These are phyloP conservation scores for Drosophila jambulina DNA, from an alignment of 1,140 invertebrate genomes.

Conservation along the genomic window DNA sequence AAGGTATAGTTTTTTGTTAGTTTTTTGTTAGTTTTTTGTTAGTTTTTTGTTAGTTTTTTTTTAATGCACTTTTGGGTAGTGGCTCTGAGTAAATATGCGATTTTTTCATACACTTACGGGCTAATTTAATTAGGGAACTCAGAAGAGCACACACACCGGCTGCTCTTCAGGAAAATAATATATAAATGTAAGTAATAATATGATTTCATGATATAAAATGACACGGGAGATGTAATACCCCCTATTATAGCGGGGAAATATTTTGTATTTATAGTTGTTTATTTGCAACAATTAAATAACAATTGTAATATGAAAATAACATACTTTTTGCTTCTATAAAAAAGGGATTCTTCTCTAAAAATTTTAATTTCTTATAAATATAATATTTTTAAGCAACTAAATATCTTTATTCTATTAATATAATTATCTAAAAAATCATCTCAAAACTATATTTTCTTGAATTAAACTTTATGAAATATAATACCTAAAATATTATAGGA, in stretches of 20 bases:
- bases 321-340: neutral
- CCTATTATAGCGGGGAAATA: too few species aligned
- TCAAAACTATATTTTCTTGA: neutral
- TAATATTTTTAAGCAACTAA: neutral
- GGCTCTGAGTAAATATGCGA: constrained; percentile 16
- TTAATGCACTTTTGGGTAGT: constrained; percentile 32
- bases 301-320: neutral
- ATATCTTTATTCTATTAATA: neutral
- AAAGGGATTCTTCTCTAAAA: neutral
- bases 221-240: neutral
- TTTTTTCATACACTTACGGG: neutral
- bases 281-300: neutral
- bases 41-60: constrained; percentile 39
- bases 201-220: neutral
- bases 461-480: neutral
- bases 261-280: neutral
- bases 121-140: constrained; percentile 34
- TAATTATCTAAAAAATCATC: neutral
- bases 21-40: constrained; percentile 44
- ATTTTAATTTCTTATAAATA: neutral
- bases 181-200: neutral
- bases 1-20: constrained; percentile 21
- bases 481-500: neutral
- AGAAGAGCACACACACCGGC: neutral
- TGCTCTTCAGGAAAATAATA: neutral